Evolutionary conservation across 2,797 vertebrate genomes (phyloP).

Genomic region (Euphonia xanthogaster): DNA sequence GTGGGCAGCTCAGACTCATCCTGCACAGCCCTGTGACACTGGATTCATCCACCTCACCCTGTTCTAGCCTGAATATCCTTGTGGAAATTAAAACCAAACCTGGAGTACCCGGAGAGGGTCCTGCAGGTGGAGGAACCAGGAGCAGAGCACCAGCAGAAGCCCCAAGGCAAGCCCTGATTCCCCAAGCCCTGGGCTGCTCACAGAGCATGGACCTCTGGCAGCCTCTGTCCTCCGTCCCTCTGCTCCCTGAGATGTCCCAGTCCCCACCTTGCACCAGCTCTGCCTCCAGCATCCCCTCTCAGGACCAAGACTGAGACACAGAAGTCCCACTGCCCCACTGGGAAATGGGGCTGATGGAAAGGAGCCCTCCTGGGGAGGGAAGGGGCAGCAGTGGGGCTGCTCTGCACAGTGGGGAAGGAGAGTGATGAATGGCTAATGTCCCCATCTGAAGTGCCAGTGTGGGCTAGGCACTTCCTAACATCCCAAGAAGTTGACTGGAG

Average conservation of each 20-base stretch:
- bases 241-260: not conserved
- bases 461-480: not conserved
- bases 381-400: not conserved
- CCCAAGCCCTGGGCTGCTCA: not conserved
- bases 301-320: accelerated
- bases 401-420: not conserved
- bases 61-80: not conserved
- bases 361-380: not conserved
- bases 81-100: not conserved
- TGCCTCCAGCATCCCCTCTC: not conserved
- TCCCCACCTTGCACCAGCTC: not conserved
- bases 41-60: not conserved
- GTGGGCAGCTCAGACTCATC: not conserved
- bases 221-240: not conserved
- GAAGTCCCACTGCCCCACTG: accelerated
- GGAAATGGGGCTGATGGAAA: not conserved
- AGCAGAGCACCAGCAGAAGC: not conserved
- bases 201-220: not conserved
- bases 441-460: not conserved
- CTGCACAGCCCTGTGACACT: not conserved
- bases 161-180: not conserved
- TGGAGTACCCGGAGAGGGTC: not conserved
- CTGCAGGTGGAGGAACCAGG: not conserved
- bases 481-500: not conserved
- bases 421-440: not conserved